Conservation (phyloP, 2,113 vertebrate genomes). For the Lipotes vexillifer region DNA sequence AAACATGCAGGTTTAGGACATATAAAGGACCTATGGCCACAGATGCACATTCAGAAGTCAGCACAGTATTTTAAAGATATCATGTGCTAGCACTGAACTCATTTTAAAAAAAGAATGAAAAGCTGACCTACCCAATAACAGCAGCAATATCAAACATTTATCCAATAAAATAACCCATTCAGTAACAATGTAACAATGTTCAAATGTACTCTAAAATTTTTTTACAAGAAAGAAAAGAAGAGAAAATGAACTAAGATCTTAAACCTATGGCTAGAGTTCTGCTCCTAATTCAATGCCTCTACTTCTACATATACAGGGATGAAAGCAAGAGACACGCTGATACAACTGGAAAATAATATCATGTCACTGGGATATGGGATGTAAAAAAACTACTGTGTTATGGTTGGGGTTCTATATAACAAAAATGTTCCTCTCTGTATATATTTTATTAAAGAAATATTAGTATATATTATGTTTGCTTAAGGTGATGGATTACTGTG, state of each 20-base stretch:
- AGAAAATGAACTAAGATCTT: background rate
- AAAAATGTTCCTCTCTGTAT: background rate
- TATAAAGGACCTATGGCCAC: background rate
- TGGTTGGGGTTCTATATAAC: background rate
- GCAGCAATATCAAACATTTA: background rate
- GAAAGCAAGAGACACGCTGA: background rate
- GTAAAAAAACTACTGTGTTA: background rate
- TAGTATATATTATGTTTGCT: background rate
- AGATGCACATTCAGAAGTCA: background rate
- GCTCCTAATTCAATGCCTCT: background rate
- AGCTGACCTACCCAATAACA: background rate
- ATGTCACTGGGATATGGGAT: background rate
- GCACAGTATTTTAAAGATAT: background rate
- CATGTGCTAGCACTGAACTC: background rate
- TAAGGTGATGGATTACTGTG: background rate
- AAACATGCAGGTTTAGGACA: background rate
- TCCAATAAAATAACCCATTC: background rate
- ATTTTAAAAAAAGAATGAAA: background rate
- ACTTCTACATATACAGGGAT: background rate
- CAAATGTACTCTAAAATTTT: background rate
- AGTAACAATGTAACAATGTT: background rate
- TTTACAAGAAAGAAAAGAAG: background rate
- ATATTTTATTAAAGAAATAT: slow-evolving; percentile 29
- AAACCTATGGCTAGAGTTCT: background rate
- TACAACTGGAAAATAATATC: background rate